Conservation (phyloP, 2,888 invertebrate species). For the Orchesellides sinensis region DNA sequence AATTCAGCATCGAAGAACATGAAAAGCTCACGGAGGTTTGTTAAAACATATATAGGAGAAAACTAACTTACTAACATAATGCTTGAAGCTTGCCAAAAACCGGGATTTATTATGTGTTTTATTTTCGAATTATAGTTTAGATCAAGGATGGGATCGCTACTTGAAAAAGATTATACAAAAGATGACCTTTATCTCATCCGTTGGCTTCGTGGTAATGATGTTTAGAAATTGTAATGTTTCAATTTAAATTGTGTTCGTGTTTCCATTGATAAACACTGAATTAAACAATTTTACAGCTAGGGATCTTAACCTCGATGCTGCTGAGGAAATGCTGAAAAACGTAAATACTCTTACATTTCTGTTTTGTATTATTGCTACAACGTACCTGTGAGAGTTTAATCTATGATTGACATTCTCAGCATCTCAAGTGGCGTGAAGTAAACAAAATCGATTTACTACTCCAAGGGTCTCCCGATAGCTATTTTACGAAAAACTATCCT, state of each 20-base stretch:
- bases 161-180: slow-evolving; percentile 30
- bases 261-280: too few species aligned
- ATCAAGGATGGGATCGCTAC: slow-evolving; percentile 36
- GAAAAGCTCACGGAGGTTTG: neutral
- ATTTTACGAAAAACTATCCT: slow-evolving; percentile 23
- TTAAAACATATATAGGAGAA: too few species aligned
- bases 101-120: too few species aligned
- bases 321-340: slow-evolving; percentile 62
- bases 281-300: slow-evolving; percentile 59
- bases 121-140: slow-evolving; percentile 60
- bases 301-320: slow-evolving; percentile 56
- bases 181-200: slow-evolving; percentile 55
- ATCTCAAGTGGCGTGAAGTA: slow-evolving; percentile 40
- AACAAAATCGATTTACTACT: slow-evolving; percentile 41
- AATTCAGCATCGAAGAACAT: too few species aligned
- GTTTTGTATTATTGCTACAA: neutral
- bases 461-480: slow-evolving; percentile 15
- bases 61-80: too few species aligned
- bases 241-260: neutral
- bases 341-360: slow-evolving; percentile 29
- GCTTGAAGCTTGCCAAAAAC: too few species aligned
- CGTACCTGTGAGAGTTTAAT: too few species aligned
- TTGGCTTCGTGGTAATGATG: slow-evolving; percentile 63
- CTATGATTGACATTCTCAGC: slow-evolving; percentile 11
- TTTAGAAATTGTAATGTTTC: too few species aligned